Percentiles rank a stretch among this genome's conserved stretches.
phyloP scores from a whole-genome alignment of 1,140 invertebrate genomes.

The Diuraphis noxia region DNA sequence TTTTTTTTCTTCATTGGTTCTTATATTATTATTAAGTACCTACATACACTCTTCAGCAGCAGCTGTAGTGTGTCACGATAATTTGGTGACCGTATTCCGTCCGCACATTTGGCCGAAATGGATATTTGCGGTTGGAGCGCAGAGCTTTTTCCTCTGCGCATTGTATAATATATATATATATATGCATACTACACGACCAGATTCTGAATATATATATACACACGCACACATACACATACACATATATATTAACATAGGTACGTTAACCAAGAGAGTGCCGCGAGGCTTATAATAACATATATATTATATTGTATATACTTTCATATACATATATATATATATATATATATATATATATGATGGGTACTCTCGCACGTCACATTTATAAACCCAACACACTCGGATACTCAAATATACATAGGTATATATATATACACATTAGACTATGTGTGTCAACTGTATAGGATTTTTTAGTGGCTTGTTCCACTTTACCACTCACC shows the following conservation, averaged over 20 bases:
- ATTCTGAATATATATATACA: not conserved
- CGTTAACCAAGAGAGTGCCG: not conserved
- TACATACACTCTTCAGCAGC: not conserved
- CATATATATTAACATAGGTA: not conserved
- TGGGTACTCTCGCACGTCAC: not conserved
- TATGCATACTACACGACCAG: not conserved
- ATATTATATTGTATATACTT: not conserved
- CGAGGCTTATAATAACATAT: not conserved
- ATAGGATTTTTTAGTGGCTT: conserved; percentile 23
- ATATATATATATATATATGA: not conserved
- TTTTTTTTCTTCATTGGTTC: not conserved
- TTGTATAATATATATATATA: not conserved
- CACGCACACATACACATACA: too few species aligned
- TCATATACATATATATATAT: not conserved
- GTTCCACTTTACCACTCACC: not conserved
- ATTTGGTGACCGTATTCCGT: not conserved
- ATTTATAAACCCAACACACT: conserved; percentile 24
- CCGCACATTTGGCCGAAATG: not conserved
- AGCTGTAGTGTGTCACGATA: not conserved
- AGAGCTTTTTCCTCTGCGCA: not conserved
- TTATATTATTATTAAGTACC: not conserved
- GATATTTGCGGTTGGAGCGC: not conserved
- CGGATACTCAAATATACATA: not conserved
- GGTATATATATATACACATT: not conserved
- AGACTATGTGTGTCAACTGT: conserved; percentile 15